Evolutionary conservation across 2,797 vertebrate genomes (phyloP), one percentile per base, ranked within the genome.

Genomic region (Orientallactaga sibirica): DNA sequence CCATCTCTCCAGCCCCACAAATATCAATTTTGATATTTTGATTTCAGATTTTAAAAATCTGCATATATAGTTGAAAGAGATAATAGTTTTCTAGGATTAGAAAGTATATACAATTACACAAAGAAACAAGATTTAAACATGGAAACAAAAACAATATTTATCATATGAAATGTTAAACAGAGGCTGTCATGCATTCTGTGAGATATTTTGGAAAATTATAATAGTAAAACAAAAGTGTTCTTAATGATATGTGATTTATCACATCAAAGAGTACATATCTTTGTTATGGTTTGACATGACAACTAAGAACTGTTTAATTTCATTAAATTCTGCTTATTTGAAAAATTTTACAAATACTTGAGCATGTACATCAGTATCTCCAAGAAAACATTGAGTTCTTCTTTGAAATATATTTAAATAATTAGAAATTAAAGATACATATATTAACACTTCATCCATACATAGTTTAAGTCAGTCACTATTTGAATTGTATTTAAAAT

Each of bases 401-500:
- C 41, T 48, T 71, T 80, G 16, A 94, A 12, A 71, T 64, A 62
- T 48, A 85, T 43, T 71, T 86, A 14, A 83, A 89, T 64, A 3
- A 2, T n/a, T n/a, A 85, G 24, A 81, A 61, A 73, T 73, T 5
- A 77, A 81, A 93, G 25, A 4, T 1, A 1, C 52, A 55, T n/a
- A n/a, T 67, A 76, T 71, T 76, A 83, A 66, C 33, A 76, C 1
- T 75, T 37, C 22, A 58, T 80, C 14, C 20, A 78, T 82, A 66
- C 12, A 29, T 37, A 83, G 29, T 1, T 71, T 94, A 58, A 92
- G 2, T n/a, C 25, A 48, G 20, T 52, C 64, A 79, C 79, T 89
- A 18, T 77, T 25, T 90, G 3, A 82, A 82, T 67, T 87, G 73
- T 68, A 66, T 82, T 79, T 83, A 41, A 86, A 81, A 67, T 90